A percentile compares a stretch with the other conserved stretches of the same genome.
phyloP scores from a whole-genome alignment of 2,797 vertebrate species.

The Bovichtus diacanthus region DNA sequence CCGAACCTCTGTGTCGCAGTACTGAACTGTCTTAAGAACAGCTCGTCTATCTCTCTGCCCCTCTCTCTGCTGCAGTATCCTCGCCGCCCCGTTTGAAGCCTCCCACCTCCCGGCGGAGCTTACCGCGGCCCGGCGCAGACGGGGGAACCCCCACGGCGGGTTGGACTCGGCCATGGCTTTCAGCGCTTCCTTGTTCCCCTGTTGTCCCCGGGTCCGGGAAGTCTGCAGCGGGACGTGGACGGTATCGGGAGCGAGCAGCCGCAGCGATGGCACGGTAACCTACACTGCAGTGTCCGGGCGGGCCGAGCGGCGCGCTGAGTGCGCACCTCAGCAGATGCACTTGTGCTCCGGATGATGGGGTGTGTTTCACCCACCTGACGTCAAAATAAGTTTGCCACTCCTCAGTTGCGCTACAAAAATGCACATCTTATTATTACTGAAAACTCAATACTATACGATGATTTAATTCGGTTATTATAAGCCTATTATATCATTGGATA shows the following conservation, averaged over 20 bases:
- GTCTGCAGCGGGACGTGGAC: slow-evolving; percentile 74
- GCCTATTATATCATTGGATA: not conserved
- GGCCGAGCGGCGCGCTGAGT: slow-evolving; percentile 48
- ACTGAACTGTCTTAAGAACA: slow-evolving; percentile 9
- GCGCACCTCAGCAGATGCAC: slow-evolving; percentile 54
- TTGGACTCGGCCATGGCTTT: slow-evolving; percentile 91
- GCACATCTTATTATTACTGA: too few relatives aligned
- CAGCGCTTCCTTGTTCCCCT: slow-evolving; percentile 35
- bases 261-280: slow-evolving; percentile 59
- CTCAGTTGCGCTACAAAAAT: not conserved
- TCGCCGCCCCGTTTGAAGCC: slow-evolving; percentile 69
- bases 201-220: slow-evolving; percentile 48
- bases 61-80: slow-evolving; percentile 79
- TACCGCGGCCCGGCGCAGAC: slow-evolving; percentile 93
- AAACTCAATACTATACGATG: not conserved
- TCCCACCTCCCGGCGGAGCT: slow-evolving; percentile 72
- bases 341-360: slow-evolving; percentile 40
- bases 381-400: slow-evolving; percentile 41
- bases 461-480: not conserved
- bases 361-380: slow-evolving; percentile 67
- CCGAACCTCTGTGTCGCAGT: slow-evolving; percentile 62
- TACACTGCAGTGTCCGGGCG: slow-evolving; percentile 69
- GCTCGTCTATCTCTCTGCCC: not conserved
- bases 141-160: slow-evolving; percentile 88
- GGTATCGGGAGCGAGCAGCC: slow-evolving; percentile 62